Conservation (phyloP, 2,113 vertebrate species). For the Halcyon senegalensis region DNA sequence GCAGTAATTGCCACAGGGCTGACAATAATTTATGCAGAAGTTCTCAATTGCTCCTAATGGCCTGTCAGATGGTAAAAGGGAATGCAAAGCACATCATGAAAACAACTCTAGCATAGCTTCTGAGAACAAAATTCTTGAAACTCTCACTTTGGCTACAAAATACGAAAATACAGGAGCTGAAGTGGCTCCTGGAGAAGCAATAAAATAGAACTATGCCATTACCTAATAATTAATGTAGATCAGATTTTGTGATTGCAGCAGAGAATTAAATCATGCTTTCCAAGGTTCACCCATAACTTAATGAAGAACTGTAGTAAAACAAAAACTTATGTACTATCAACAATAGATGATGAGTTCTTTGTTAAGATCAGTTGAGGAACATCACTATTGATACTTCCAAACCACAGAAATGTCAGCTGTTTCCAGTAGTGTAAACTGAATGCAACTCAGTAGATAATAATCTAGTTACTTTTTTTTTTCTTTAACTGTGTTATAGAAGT, state of each 20-base stretch:
- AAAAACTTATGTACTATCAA: neutral
- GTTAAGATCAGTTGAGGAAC: neutral
- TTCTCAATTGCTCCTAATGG: slow-evolving; percentile 21
- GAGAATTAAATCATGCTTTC: neutral
- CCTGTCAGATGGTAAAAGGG: slow-evolving; percentile 17
- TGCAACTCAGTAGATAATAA: neutral
- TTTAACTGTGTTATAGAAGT: neutral
- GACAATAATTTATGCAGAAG: slow-evolving; percentile 21
- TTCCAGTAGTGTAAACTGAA: neutral
- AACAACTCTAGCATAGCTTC: neutral
- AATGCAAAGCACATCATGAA: neutral
- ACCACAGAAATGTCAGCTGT: neutral
- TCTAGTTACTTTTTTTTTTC: neutral
- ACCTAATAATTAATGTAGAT: neutral
- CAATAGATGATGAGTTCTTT: neutral
- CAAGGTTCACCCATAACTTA: neutral
- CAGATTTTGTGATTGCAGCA: neutral
- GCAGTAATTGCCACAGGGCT: slow-evolving; percentile 12
- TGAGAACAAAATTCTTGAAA: neutral
- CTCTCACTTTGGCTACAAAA: neutral
- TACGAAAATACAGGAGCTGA: neutral
- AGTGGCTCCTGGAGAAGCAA: neutral
- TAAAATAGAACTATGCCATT: neutral
- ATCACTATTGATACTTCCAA: neutral
- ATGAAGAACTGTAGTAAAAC: neutral